Evolutionary conservation across 2,113 vertebrate species (phyloP), one percentile per base, ranked within the genome.

Genomic region (Strix aluco): DNA sequence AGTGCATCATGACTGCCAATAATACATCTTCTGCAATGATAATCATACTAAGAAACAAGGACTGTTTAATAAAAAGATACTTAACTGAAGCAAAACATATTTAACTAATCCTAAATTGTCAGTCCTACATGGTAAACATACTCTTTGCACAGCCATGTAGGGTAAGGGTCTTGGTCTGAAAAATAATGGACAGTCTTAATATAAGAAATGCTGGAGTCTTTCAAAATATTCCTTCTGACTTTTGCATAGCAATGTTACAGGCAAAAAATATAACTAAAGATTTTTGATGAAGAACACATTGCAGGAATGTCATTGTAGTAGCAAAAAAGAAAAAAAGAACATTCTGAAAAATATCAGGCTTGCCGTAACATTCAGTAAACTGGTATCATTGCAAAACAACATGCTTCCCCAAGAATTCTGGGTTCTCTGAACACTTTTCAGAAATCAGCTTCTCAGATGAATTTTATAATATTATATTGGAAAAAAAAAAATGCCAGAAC

Each of bases 211-310:
- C 2, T 20, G 7, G 3, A 36, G 5, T 82, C 5, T 19, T 19
- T 16, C 26, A 36, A 36, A 5, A 30, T 22, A 8, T 55, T 73
- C 11, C 3, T 72, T 71, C 27, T 54, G 49, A 44, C 15, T 79
- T 88, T 36, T 47, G 13, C n/a, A 49, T 54, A 40, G 3, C 5
- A 49, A 6, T 16, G 2, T 15, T 44, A 57, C 2, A 58, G 32
- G 11, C 17, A 74, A 86, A 27, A 91, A 77, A 51, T 6, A 52
- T 5, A 25, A 44, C 5, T 57, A 52, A 52, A 47, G 11, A 5
- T 54, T 78, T 89, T 78, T 3, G 1, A 26, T 46, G 15, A 81
- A 29, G 8, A 92, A 6, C 18, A 78, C 0, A 0, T 67, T n/a
- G 15, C 6, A 80, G 16, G 19, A 70, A 51, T 4, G 1, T 29